Evolutionary conservation across 1,140 invertebrate species (phyloP).

Genomic region (Trypoxylus dichotomus): DNA sequence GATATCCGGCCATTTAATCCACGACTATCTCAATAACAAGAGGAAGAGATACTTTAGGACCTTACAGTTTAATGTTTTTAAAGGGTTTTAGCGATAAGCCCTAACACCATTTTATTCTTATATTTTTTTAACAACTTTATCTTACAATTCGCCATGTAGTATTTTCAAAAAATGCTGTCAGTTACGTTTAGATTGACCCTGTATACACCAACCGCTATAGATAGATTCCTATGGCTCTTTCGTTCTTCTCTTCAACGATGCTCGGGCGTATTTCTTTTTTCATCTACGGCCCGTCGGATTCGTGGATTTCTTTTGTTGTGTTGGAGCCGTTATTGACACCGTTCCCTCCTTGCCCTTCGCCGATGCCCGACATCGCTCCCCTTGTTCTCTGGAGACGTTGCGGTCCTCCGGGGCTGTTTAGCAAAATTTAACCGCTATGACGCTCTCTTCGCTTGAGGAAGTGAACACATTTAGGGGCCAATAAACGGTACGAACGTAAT

Average conservation of each 20-base stretch:
- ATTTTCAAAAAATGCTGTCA: no score
- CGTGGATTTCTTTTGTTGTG: slow-evolving; percentile 2
- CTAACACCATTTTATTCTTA: no score
- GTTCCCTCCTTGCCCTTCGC: not conserved
- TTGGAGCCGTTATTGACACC: not conserved
- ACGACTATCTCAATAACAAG: no score
- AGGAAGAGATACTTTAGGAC: no score
- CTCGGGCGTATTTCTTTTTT: not conserved
- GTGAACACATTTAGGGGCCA: no score
- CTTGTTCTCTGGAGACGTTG: not conserved
- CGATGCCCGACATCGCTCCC: not conserved
- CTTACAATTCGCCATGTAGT: no score
- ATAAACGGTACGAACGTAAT: no score
- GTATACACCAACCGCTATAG: not conserved
- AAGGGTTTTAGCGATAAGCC: no score
- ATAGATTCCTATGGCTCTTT: not conserved
- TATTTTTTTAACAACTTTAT: no score
- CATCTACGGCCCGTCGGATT: not conserved
- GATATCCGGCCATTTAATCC: no score
- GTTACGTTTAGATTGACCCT: not conserved
- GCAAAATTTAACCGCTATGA: not conserved
- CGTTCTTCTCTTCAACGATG: not conserved
- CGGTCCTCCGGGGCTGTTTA: not conserved
- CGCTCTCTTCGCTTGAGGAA: not conserved
- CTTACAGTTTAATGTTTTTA: no score